A percentile compares a stretch with the other conserved stretches of the same genome.
Conservation (phyloP, 2,797 vertebrate genomes). For the Rhinophrynus dorsalis region DNA sequence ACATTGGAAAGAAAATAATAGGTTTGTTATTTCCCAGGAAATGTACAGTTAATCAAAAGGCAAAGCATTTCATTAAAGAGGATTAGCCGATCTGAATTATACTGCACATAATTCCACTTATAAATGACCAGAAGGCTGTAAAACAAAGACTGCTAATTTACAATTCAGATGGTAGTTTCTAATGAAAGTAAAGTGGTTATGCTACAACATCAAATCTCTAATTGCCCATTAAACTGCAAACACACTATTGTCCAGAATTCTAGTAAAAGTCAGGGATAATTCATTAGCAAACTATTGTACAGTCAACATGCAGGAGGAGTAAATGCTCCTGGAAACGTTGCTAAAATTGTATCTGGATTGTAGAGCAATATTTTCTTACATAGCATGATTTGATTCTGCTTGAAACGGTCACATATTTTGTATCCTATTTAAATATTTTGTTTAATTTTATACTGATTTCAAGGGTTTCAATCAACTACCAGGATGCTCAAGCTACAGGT, state of each 20-base stretch:
- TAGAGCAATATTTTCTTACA: too few species aligned
- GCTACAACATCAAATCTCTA: constrained; percentile 20
- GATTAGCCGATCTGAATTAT: constrained; percentile 35
- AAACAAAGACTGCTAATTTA: constrained; percentile 40
- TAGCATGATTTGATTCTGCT: too few species aligned
- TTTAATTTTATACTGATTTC: too few species aligned
- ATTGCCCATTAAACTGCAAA: constrained; percentile 31
- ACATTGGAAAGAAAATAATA: too few species aligned
- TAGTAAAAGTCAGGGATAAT: constrained; percentile 24
- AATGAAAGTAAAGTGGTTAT: constrained; percentile 32
- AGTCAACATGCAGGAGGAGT: neutral
- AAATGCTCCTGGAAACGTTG: neutral
- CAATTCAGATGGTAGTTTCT: constrained; percentile 38
- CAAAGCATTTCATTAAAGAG: constrained; percentile 25
- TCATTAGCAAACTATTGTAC: constrained; percentile 20
- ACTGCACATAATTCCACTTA: constrained; percentile 36
- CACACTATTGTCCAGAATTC: constrained; percentile 35
- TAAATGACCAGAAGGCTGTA: constrained; percentile 34
- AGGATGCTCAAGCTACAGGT: too few species aligned
- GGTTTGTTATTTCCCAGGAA: constrained; percentile 7
- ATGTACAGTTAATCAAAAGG: constrained; percentile 23
- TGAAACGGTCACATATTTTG: too few species aligned
- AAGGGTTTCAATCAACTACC: too few species aligned
- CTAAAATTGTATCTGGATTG: neutral
- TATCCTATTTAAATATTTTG: too few species aligned